phyloP scores from a whole-genome alignment of 2,113 vertebrate genomes.

The Ceyx melanurus region DNA sequence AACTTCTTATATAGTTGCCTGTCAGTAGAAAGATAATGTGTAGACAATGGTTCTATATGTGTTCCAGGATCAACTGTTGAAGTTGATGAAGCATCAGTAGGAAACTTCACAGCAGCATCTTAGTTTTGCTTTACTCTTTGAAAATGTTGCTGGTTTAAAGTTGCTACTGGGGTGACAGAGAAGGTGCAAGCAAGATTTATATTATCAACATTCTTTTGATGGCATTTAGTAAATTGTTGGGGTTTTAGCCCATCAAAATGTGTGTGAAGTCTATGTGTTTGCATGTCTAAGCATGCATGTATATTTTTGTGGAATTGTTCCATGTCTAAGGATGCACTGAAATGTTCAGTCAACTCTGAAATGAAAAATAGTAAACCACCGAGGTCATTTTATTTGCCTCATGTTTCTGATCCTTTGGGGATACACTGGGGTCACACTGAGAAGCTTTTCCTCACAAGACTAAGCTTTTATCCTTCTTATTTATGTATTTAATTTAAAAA shows the following conservation, averaged over 20 bases:
- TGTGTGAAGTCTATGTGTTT: not conserved
- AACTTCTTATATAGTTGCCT: not conserved
- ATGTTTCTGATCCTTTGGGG: not conserved
- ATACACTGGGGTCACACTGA: not conserved
- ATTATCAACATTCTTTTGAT: not conserved
- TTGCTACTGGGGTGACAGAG: not conserved
- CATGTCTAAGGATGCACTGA: not conserved
- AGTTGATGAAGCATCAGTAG: not conserved
- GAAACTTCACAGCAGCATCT: not conserved
- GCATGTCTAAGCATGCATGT: not conserved
- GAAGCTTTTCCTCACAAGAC: not conserved
- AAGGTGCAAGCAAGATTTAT: not conserved
- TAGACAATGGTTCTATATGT: not conserved
- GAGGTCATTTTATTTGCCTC: not conserved
- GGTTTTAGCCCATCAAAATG: not conserved
- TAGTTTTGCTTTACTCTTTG: not conserved
- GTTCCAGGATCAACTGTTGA: not conserved
- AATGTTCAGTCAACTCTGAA: not conserved
- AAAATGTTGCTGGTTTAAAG: not conserved
- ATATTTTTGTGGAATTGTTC: not conserved
- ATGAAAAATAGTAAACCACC: not conserved
- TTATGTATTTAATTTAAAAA: not conserved
- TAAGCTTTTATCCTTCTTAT: fast-evolving
- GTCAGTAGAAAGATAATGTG: not conserved
- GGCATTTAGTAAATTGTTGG: not conserved